Percentiles rank a stretch among this genome's conserved stretches.
These are phyloP conservation scores for Lasius fuliginosus DNA, from an alignment of 2,888 invertebrate species.

Conservation along the genomic window DNA sequence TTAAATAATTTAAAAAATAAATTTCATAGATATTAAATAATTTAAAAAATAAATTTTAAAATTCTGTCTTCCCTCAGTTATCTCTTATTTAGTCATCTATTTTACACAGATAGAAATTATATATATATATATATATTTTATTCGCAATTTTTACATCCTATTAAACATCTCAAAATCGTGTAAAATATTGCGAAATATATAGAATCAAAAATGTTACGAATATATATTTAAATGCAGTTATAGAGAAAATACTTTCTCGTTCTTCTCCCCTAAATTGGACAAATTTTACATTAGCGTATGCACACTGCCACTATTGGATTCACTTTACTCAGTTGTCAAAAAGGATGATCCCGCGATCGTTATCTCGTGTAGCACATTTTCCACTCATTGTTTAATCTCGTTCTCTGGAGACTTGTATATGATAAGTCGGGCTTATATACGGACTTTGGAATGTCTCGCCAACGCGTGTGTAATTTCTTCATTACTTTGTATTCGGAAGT, in stretches of 20 bases:
- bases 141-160: neutral
- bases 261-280: neutral
- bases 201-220: neutral
- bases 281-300: neutral
- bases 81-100: neutral
- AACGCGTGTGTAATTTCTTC: constrained; percentile 11
- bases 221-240: neutral
- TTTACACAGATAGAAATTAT: too few relatives aligned
- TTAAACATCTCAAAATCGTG: neutral
- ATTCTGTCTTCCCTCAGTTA: neutral
- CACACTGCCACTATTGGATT: too few relatives aligned
- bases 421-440: neutral
- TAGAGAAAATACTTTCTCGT: neutral
- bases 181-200: neutral
- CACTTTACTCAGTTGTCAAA: neutral
- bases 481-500: neutral
- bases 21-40: neutral
- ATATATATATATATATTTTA: neutral
- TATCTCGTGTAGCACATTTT: neutral
- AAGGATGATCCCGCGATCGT: neutral
- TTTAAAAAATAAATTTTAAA: neutral
- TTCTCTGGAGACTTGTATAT: neutral
- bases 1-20: neutral
- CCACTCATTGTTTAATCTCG: neutral
- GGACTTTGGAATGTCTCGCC: neutral